These are phyloP conservation scores for Sinelater perroti DNA, from an alignment of 2,888 invertebrate genomes.

Conservation along the genomic window DNA sequence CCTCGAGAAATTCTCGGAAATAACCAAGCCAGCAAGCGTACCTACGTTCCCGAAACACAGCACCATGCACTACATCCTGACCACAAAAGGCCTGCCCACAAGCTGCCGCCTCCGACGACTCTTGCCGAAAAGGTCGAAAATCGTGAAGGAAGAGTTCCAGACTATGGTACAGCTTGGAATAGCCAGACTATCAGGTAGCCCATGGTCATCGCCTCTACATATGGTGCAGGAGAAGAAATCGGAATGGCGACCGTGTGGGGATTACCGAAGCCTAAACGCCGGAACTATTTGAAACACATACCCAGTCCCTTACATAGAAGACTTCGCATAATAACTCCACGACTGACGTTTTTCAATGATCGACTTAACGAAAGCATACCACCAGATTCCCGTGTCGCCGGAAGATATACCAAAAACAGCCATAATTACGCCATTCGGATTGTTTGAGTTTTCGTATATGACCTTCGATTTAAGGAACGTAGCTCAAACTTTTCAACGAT, in stretches of 20 bases:
- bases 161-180: conserved; percentile 44
- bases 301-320: conserved; percentile 54
- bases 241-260: conserved; percentile 42
- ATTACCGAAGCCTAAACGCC: conserved; percentile 42
- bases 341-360: conserved; percentile 48
- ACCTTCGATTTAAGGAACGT: conserved; percentile 57
- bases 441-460: conserved; percentile 37
- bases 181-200: conserved; percentile 43
- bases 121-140: conserved; percentile 48
- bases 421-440: conserved; percentile 42
- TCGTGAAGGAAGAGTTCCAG: conserved; percentile 45
- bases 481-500: conserved; percentile 56
- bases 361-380: conserved; percentile 54
- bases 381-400: conserved; percentile 53
- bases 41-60: conserved; percentile 26
- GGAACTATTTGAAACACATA: conserved; percentile 57
- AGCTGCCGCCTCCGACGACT: conserved; percentile 43
- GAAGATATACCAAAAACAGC: conserved; percentile 57
- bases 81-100: conserved; percentile 44
- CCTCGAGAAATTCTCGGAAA: not conserved
- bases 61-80: conserved; percentile 45
- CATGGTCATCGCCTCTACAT: conserved; percentile 48
- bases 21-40: not conserved
- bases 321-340: conserved; percentile 47
- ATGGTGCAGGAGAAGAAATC: too few relatives aligned